Evolutionary conservation across 64 coral and sea anemone species (phyloP).

Genomic region (Dendrophyllia cribrosa): DNA sequence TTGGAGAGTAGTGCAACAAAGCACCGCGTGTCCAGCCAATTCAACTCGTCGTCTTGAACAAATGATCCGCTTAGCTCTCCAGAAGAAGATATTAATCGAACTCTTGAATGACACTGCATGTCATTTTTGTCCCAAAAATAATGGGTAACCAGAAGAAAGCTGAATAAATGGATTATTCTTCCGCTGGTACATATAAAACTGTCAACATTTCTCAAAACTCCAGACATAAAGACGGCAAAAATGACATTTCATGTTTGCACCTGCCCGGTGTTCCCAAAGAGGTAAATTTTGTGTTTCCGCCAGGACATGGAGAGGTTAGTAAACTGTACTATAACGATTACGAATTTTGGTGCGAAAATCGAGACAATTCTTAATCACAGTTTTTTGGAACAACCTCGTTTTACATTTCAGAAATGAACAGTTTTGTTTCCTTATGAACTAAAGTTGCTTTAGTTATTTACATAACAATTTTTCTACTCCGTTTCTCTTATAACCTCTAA

Average conservation of each 20-base stretch:
- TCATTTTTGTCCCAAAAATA: conserved; percentile 15
- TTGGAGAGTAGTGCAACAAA: not conserved
- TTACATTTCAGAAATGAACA: not conserved
- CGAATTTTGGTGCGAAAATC: not conserved
- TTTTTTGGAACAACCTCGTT: no score
- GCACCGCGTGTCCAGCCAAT: not conserved
- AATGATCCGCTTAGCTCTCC: not conserved
- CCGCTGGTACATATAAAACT: conserved; percentile 25
- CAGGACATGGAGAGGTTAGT: not conserved
- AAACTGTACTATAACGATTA: not conserved
- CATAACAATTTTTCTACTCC: no score
- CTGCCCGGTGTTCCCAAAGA: not conserved
- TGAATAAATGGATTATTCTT: conserved; percentile 48
- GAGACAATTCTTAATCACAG: not conserved
- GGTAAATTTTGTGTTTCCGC: not conserved
- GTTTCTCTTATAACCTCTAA: no score
- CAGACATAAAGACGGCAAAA: conserved; percentile 46
- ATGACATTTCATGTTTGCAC: conserved; percentile 27
- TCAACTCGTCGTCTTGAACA: not conserved
- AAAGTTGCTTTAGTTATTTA: not conserved
- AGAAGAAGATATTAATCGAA: not conserved
- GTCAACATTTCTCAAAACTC: conserved; percentile 36
- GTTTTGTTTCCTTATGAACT: not conserved
- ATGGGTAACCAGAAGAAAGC: conserved; percentile 28
- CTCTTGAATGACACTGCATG: not conserved